phyloP scores from a whole-genome alignment of 2,888 invertebrate genomes.

The Acholoe squamosa region DNA sequence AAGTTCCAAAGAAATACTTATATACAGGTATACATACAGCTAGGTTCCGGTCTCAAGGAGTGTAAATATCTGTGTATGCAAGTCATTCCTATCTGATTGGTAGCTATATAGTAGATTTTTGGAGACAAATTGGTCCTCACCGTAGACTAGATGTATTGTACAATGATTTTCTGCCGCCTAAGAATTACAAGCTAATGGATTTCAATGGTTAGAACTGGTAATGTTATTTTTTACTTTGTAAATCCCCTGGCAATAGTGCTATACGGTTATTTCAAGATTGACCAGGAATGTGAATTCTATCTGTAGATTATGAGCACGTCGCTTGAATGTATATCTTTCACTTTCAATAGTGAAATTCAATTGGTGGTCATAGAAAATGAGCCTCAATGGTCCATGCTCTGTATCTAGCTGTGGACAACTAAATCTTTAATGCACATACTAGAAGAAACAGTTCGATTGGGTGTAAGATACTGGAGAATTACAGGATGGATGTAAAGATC shows the following conservation, averaged over 20 bases:
- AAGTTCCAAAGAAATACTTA: neutral
- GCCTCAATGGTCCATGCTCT: too few species aligned
- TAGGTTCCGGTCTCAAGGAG: conserved; percentile 45
- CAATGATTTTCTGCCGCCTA: conserved; percentile 51
- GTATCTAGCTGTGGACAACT: too few species aligned
- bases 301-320: conserved; percentile 15
- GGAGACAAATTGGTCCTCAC: conserved; percentile 57
- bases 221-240: conserved; percentile 4
- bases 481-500: too few species aligned
- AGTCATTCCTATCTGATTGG: conserved; percentile 56
- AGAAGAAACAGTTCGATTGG: too few species aligned
- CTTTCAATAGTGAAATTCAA: too few species aligned
- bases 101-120: conserved; percentile 59
- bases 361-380: too few species aligned
- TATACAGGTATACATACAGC: conserved; percentile 29
- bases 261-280: neutral
- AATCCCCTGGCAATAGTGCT: conserved; percentile 26
- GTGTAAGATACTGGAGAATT: too few species aligned
- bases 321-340: conserved; percentile 53
- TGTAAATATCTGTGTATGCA: conserved; percentile 59
- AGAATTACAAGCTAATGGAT: conserved; percentile 30
- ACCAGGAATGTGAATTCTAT: neutral
- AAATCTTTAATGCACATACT: too few species aligned
- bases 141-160: conserved; percentile 51
- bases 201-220: conserved; percentile 48